phyloP scores from a whole-genome alignment of 2,113 vertebrate species.

The Larimichthys crocea region DNA sequence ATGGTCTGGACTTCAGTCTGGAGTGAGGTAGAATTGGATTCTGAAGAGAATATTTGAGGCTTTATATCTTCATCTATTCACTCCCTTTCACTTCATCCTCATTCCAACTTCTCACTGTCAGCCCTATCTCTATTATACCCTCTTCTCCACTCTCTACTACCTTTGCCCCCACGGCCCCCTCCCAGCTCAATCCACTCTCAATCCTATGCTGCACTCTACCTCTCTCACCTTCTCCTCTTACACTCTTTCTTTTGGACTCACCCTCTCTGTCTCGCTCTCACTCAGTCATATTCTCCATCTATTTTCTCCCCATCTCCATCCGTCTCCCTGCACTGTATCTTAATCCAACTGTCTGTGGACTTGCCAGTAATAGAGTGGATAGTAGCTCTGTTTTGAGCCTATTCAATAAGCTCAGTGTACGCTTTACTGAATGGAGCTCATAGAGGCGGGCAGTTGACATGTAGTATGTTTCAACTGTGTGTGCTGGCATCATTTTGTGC shows the following conservation, averaged over 20 bases:
- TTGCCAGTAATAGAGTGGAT: conserved; percentile 53
- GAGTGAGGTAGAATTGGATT: conserved; percentile 55
- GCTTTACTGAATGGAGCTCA: conserved; percentile 30
- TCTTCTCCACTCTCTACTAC: conserved; percentile 9
- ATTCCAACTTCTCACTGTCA: conserved; percentile 16
- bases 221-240: background rate
- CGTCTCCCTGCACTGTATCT: conserved; percentile 54
- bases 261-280: conserved; percentile 5
- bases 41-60: conserved; percentile 56
- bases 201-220: conserved; percentile 33
- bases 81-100: conserved; percentile 51
- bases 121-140: conserved; percentile 27
- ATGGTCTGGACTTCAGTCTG: conserved; percentile 21
- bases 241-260: background rate
- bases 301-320: conserved; percentile 39
- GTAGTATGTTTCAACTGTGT: background rate
- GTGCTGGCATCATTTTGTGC: background rate
- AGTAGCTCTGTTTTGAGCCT: background rate
- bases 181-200: conserved; percentile 16
- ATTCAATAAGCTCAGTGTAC: conserved; percentile 19
- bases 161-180: conserved; percentile 5
- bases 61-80: conserved; percentile 60
- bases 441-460: background rate
- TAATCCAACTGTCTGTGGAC: conserved; percentile 44
- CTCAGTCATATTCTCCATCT: conserved; percentile 24